phyloP scores from a whole-genome alignment of 2,797 vertebrate genomes.

The Rhinichthys osculus region DNA sequence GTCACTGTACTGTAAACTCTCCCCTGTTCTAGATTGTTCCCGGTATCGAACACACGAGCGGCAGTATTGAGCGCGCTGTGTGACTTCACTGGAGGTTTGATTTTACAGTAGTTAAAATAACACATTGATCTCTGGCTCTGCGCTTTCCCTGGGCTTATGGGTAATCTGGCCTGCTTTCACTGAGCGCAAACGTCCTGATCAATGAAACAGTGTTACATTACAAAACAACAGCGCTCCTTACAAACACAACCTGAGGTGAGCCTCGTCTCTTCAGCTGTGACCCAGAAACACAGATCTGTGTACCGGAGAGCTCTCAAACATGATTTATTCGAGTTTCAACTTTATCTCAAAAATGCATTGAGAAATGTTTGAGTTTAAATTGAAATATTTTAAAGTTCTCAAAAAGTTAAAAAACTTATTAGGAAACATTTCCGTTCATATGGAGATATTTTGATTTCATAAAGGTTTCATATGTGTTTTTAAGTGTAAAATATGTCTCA shows the following conservation, averaged over 20 bases:
- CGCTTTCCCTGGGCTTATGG: neutral
- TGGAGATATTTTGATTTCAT: neutral
- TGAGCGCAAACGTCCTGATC: neutral
- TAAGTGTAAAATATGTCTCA: neutral
- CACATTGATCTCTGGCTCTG: slow-evolving; percentile 47
- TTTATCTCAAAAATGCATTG: no score
- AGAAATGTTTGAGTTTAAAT: no score
- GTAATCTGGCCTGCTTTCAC: slow-evolving; percentile 16
- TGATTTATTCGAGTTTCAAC: no score
- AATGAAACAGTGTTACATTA: neutral
- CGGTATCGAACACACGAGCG: neutral
- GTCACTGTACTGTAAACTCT: neutral
- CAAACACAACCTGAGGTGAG: neutral
- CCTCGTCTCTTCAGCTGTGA: neutral
- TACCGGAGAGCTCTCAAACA: neutral
- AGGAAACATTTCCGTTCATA: no score
- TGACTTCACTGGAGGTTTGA: slow-evolving; percentile 5
- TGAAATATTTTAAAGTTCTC: no score
- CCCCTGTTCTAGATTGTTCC: neutral
- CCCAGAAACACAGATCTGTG: slow-evolving; percentile 30
- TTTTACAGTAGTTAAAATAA: slow-evolving; percentile 48
- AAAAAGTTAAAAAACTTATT: no score
- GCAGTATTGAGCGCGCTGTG: slow-evolving; percentile 18
- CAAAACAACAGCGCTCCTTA: neutral
- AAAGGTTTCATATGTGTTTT: neutral